A percentile compares a stretch with the other conserved stretches of the same genome.
These are phyloP conservation scores for Thryonomys swinderianus DNA, from an alignment of 2,113 vertebrate genomes.

Conservation along the genomic window DNA sequence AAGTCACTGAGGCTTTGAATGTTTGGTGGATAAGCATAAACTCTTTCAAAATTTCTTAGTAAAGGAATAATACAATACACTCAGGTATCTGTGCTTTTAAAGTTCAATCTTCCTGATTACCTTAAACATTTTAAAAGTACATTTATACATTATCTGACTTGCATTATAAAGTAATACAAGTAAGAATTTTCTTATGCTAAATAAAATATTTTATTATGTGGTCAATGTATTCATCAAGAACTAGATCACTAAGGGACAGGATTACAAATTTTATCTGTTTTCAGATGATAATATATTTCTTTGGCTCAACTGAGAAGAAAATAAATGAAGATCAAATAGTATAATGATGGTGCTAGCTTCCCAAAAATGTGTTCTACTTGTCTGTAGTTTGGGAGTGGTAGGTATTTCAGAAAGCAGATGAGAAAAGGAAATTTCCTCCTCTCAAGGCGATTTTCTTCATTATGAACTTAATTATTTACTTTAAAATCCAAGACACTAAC, in stretches of 20 bases:
- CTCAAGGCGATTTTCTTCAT: neutral
- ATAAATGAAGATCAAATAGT: neutral
- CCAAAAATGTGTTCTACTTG: neutral
- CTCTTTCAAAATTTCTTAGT: neutral
- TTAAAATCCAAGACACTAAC: neutral
- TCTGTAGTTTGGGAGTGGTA: fast-evolving
- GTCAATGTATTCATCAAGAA: neutral
- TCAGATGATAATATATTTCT: neutral
- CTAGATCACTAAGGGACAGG: neutral
- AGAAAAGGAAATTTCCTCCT: neutral
- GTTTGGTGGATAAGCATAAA: neutral
- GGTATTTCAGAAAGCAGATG: neutral
- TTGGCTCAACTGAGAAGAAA: constrained; percentile 2
- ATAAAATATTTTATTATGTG: neutral
- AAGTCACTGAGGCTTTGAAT: neutral
- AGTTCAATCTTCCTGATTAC: neutral
- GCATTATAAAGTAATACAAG: neutral
- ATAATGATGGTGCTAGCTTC: neutral
- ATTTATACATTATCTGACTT: neutral
- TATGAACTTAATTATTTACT: neutral
- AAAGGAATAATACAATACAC: neutral
- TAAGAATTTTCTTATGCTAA: constrained; percentile 19
- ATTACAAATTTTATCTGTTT: neutral
- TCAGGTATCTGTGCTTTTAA: neutral
- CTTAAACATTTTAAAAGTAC: neutral